Evolutionary conservation across 2,888 invertebrate genomes (phyloP).

Genomic region (Drosophila neotestacea): DNA sequence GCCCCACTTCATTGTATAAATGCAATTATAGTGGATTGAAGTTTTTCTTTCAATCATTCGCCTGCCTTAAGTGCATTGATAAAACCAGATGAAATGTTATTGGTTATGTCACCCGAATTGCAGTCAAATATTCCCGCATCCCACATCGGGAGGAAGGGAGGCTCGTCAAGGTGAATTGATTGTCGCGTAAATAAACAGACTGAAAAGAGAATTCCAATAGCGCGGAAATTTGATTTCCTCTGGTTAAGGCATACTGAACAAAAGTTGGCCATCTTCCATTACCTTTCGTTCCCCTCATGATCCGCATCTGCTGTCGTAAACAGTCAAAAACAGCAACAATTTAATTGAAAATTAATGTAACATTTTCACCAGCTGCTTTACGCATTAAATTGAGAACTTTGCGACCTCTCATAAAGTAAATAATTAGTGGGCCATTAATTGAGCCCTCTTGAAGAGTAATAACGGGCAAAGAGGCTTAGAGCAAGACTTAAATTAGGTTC

Average conservation of each 20-base stretch:
- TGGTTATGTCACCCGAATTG: conserved; percentile 14
- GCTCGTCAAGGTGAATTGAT: conserved; percentile 29
- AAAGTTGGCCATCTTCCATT: conserved; percentile 11
- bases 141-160: neutral
- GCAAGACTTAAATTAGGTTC: too few species aligned
- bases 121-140: conserved; percentile 5
- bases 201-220: conserved; percentile 20
- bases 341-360: conserved; percentile 48
- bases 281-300: neutral
- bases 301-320: conserved; percentile 3
- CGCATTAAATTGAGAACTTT: conserved; percentile 33
- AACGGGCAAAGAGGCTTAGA: neutral
- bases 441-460: neutral
- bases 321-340: conserved; percentile 28
- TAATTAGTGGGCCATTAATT: conserved; percentile 30
- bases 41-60: neutral
- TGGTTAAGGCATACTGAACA: conserved; percentile 15
- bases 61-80: conserved; percentile 9
- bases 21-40: conserved; percentile 1
- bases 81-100: conserved; percentile 24
- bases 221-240: conserved; percentile 32
- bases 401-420: conserved; percentile 24
- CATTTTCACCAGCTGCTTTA: conserved; percentile 39
- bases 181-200: conserved; percentile 20
- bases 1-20: neutral